Evolutionary conservation across 2,888 invertebrate species (phyloP).

Genomic region (Acronicta leporina): DNA sequence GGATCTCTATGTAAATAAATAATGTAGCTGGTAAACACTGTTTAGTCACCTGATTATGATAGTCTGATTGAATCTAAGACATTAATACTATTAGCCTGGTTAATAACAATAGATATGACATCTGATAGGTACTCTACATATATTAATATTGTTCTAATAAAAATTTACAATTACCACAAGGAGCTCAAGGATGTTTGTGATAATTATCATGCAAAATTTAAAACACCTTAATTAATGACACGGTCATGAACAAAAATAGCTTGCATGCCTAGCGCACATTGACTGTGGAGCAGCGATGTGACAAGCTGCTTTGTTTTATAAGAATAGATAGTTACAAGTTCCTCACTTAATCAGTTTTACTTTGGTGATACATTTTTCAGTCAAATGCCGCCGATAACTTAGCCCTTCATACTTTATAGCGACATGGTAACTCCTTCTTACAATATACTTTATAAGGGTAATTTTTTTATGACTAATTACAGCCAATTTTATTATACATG

Average conservation of each 20-base stretch:
- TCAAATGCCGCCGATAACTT: too few species aligned
- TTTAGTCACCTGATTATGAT: conserved; percentile 4
- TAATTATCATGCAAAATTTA: conserved; percentile 52
- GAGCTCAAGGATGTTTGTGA: conserved; percentile 45
- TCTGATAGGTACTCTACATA: not conserved
- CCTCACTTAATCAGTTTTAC: too few species aligned
- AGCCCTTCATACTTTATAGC: too few species aligned
- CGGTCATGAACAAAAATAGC: conserved; percentile 53
- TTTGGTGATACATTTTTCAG: too few species aligned
- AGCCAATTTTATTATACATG: too few species aligned
- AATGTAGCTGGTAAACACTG: conserved; percentile 1
- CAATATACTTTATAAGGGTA: too few species aligned
- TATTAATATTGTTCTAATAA: conserved; percentile 28
- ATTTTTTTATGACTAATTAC: too few species aligned
- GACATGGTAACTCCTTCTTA: too few species aligned
- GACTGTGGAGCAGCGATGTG: too few species aligned
- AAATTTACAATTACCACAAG: conserved; percentile 46
- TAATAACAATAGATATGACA: conserved; percentile 16
- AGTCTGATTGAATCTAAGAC: conserved; percentile 20
- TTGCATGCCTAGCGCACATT: conserved; percentile 24
- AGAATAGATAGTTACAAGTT: too few species aligned
- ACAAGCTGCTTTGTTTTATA: too few species aligned
- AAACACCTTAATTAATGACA: conserved; percentile 55
- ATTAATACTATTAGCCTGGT: conserved; percentile 6
- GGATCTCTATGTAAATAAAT: conserved; percentile 1